Evolutionary conservation across 2,797 vertebrate genomes (phyloP), one percentile per base, ranked within the genome.

Genomic region (Loriculus beryllinus): DNA sequence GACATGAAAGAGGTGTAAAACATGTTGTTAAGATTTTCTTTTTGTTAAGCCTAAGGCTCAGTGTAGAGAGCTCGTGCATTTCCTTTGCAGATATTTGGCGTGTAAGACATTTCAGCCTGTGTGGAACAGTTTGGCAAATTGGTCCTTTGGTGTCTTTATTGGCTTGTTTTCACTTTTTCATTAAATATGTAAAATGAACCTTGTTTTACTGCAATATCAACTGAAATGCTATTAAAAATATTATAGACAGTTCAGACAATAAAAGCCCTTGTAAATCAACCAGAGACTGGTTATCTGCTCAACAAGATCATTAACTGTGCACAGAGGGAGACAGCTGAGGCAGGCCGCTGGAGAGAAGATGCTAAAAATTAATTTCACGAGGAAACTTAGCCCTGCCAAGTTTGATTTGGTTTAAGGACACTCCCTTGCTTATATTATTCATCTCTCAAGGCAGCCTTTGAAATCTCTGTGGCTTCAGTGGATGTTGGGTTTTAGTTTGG

Each of bases 231-330:
- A 84, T 95, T 96, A 65, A 93, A 95, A 95, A 95, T 69, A 91
- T 82, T 96, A 95, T 82, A 95, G 93, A 90, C 75, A 88, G 54
- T 89, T 96, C 82, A 94, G 89, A 92, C 91, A 96, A 93, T 91
- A 96, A 94, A 96, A 96, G 49, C 72, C 59, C 82, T 76, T 95
- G 87, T 96, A 96, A 96, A 96, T 96, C 91, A 96, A 92, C 42
- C 57, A 72, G 85, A 95, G 86, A 95, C 90, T 89, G 92, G 94
- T 90, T 95, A 94, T 96, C 95, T 96, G 83, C 85, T 96, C 91
- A 90, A 82, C 77, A 88, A 92, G 93, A 95, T 94, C 94, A 86
- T 95, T 95, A 96, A 74, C 62, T 86, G 80, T 31, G 65, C 79
- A 25, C 85, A 69, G 70, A 90, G 74, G 85, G 89, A 95, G 95